Conservation (phyloP, 2,797 vertebrate species). For the Spinibarbus caldwelli region DNA sequence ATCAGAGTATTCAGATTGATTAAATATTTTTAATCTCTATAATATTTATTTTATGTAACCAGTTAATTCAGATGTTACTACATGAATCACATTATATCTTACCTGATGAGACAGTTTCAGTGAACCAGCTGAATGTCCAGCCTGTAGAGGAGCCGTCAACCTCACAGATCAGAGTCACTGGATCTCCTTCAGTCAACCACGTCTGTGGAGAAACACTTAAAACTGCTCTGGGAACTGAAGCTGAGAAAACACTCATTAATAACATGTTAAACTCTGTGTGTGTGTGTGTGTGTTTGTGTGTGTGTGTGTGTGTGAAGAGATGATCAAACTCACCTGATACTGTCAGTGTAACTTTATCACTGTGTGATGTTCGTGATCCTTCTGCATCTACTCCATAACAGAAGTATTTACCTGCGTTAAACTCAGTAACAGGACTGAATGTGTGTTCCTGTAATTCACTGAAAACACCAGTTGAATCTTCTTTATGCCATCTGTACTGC, state of each 20-base stretch:
- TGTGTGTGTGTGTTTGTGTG: too few species aligned
- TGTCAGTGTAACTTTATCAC: neutral
- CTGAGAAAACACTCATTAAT: neutral
- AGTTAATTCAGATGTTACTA: too few species aligned
- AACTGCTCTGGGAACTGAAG: neutral
- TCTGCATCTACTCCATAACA: too few species aligned
- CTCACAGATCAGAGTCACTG: constrained; percentile 9
- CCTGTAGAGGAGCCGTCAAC: too few species aligned
- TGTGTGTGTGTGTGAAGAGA: too few species aligned
- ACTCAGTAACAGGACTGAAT: neutral
- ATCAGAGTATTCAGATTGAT: too few species aligned
- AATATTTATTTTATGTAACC: too few species aligned
- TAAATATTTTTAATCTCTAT: too few species aligned
- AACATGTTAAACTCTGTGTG: neutral
- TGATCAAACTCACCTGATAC: neutral
- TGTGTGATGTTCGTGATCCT: neutral
- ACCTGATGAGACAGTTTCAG: too few species aligned
- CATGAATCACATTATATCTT: too few species aligned
- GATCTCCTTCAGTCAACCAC: constrained; percentile 14
- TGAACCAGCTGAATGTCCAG: too few species aligned
- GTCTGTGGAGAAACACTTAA: neutral
- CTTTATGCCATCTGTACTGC: neutral
- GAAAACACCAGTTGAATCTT: neutral
- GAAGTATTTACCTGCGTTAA: too few species aligned
- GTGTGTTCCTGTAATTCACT: neutral